Evolutionary conservation across 2,888 invertebrate genomes (phyloP).

Genomic region (Andricus curvator): DNA sequence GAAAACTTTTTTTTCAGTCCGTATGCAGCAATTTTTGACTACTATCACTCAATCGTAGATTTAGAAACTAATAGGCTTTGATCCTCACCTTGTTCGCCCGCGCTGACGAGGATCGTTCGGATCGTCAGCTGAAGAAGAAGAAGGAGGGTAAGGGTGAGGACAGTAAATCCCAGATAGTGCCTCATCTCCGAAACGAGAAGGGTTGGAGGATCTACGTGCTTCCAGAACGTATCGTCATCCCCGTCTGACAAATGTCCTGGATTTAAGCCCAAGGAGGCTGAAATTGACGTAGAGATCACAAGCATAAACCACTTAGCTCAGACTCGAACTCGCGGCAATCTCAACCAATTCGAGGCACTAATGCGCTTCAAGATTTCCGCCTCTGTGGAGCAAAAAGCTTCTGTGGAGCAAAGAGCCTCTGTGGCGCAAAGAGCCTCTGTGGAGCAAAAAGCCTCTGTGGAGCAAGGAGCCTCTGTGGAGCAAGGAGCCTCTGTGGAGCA

Average conservation of each 20-base stretch:
- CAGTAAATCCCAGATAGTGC: constrained; percentile 59
- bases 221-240: constrained; percentile 37
- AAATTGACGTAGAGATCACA: not conserved
- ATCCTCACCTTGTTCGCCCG: constrained; percentile 69
- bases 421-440: not conserved
- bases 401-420: not conserved
- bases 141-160: constrained; percentile 64
- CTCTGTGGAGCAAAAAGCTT: not conserved
- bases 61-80: not conserved
- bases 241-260: constrained; percentile 36
- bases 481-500: not conserved
- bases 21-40: too few species aligned
- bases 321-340: not conserved
- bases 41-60: not conserved
- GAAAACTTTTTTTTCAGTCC: too few species aligned
- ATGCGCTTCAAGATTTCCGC: not conserved
- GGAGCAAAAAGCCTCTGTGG: not conserved
- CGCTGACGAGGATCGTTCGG: constrained; percentile 61
- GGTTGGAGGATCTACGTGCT: constrained; percentile 37
- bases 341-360: not conserved
- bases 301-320: constrained; percentile 15
- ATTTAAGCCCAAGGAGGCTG: not conserved
- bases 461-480: not conserved
- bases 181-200: constrained; percentile 67
- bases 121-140: constrained; percentile 64